Conservation (phyloP, 53 echinoderm and acorn worm species). For the Actinopyga echinites region DNA sequence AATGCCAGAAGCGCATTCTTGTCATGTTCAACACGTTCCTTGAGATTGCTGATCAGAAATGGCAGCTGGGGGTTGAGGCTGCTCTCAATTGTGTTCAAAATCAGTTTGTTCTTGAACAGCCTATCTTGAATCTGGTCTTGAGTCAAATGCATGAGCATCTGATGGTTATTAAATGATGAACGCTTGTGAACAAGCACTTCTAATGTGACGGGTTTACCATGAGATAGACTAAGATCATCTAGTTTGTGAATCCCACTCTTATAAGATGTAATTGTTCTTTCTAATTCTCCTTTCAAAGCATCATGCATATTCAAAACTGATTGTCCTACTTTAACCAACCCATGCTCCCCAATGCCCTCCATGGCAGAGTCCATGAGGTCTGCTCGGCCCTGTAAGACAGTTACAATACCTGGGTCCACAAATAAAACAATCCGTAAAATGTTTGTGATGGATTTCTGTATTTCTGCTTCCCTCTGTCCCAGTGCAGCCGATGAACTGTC, state of each 20-base stretch:
- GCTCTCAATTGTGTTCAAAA: slow-evolving; percentile 81
- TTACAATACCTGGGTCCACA: slow-evolving; percentile 80
- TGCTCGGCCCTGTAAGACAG: slow-evolving; percentile 69
- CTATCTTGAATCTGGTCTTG: slow-evolving; percentile 81
- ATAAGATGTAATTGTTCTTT: slow-evolving; percentile 62
- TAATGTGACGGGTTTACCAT: slow-evolving; percentile 73
- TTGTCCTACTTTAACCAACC: slow-evolving; percentile 66
- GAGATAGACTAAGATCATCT: slow-evolving; percentile 71
- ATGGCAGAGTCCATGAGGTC: slow-evolving; percentile 83
- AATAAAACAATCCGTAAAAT: slow-evolving; percentile 71
- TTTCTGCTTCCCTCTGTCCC: slow-evolving; percentile 40
- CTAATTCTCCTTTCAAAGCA: slow-evolving; percentile 81
- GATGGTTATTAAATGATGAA: slow-evolving; percentile 71
- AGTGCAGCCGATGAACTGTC: slow-evolving; percentile 39
- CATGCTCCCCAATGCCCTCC: slow-evolving; percentile 85
- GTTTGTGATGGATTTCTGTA: slow-evolving; percentile 64
- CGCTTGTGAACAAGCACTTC: slow-evolving; percentile 52
- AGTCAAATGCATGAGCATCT: slow-evolving; percentile 75
- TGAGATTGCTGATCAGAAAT: slow-evolving; percentile 61
- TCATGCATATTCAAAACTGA: slow-evolving; percentile 84
- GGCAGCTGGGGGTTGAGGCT: slow-evolving; percentile 78
- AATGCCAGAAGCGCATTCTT: slow-evolving; percentile 89
- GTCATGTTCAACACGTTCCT: slow-evolving; percentile 87
- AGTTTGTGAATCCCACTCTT: slow-evolving; percentile 76
- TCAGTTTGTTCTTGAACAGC: slow-evolving; percentile 87